A percentile compares a stretch with the other conserved stretches of the same genome.
phyloP scores from a whole-genome alignment of 2,888 invertebrate genomes.

The Epiblema foenella region DNA sequence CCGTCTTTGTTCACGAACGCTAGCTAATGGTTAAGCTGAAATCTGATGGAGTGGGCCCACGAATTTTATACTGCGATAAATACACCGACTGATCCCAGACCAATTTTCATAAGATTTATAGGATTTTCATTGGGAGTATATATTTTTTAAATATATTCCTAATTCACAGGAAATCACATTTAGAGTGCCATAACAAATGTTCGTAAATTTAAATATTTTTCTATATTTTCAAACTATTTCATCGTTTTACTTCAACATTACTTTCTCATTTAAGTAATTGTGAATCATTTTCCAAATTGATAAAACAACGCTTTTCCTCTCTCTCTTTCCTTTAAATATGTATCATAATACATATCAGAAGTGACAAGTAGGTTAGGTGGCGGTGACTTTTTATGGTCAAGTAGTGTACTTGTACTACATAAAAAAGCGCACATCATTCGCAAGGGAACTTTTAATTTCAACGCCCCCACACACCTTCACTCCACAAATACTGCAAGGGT shows the following conservation, averaged over 20 bases:
- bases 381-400: neutral
- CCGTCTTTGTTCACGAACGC: slow-evolving; percentile 61
- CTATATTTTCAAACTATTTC: too few relatives aligned
- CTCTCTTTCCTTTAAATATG: too few relatives aligned
- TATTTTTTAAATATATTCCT: too few relatives aligned
- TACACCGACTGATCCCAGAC: neutral
- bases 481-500: slow-evolving; percentile 54
- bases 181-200: too few relatives aligned
- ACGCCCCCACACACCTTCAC: slow-evolving; percentile 45
- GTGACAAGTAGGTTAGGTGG: too few relatives aligned
- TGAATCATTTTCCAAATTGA: too few relatives aligned
- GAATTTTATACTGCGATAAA: neutral
- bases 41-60: slow-evolving; percentile 13
- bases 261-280: too few relatives aligned
- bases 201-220: neutral
- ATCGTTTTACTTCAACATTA: too few relatives aligned
- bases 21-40: slow-evolving; percentile 33
- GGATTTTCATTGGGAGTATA: too few relatives aligned
- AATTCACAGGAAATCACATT: too few relatives aligned
- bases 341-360: too few relatives aligned
- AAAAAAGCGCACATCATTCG: neutral
- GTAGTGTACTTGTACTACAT: neutral
- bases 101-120: neutral
- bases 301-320: too few relatives aligned
- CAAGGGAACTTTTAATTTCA: slow-evolving; percentile 18